These are phyloP conservation scores for Plotosus lineatus DNA, from an alignment of 2,113 vertebrate genomes.

Conservation along the genomic window DNA sequence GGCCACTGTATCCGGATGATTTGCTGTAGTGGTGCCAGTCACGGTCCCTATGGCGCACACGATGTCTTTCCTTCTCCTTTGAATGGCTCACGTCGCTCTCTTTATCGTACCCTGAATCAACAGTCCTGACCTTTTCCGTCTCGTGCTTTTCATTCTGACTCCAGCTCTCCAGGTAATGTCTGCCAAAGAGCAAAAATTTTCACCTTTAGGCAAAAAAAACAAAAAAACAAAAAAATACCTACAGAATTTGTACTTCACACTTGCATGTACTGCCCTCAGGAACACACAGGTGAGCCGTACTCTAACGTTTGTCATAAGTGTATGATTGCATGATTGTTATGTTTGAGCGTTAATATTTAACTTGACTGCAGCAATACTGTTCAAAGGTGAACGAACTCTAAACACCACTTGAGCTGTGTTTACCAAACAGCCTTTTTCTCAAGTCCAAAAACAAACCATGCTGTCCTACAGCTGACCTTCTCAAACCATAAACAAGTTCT, in stretches of 20 bases:
- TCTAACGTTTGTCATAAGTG: neutral
- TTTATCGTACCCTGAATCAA: slow-evolving; percentile 77
- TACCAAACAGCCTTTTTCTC: slow-evolving; percentile 6
- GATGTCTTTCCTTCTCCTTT: slow-evolving; percentile 49
- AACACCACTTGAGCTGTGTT: neutral
- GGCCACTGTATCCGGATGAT: slow-evolving; percentile 79
- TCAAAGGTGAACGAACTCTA: neutral
- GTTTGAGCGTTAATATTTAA: no score
- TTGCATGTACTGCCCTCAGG: neutral
- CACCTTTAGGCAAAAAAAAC: neutral
- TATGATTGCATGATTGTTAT: no score
- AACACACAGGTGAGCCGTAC: neutral
- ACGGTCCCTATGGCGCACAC: slow-evolving; percentile 51
- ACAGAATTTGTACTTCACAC: no score
- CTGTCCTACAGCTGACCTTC: neutral
- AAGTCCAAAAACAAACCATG: neutral
- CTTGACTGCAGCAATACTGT: neutral
- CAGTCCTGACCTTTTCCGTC: slow-evolving; percentile 74
- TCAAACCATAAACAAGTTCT: neutral
- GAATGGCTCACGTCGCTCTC: slow-evolving; percentile 56
- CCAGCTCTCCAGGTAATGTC: slow-evolving; percentile 69
- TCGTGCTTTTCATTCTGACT: slow-evolving; percentile 75
- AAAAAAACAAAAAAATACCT: no score
- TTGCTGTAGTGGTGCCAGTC: slow-evolving; percentile 89
- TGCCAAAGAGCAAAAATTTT: slow-evolving; percentile 31